These are phyloP conservation scores for Andrena hattorfiana DNA, from an alignment of 2,888 invertebrate genomes.

Conservation along the genomic window DNA sequence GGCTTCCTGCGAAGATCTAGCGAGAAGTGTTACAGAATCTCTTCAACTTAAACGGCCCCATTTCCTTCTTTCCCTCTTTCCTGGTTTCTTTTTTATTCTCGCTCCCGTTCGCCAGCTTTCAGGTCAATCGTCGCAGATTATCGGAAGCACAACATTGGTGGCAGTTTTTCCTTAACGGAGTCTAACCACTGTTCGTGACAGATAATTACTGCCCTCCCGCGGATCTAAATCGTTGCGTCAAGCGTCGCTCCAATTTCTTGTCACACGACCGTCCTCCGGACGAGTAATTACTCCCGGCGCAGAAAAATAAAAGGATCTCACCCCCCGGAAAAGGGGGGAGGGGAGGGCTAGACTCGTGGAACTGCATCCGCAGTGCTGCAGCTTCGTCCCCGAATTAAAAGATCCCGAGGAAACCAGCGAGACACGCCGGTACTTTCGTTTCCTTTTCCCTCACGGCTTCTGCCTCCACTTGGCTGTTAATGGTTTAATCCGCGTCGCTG, in stretches of 20 bases:
- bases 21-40: neutral
- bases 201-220: slow-evolving; percentile 8
- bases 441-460: neutral
- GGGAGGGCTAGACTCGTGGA: neutral
- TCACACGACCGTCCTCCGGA: slow-evolving; percentile 18
- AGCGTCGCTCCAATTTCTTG: slow-evolving; percentile 41
- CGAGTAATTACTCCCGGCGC: slow-evolving; percentile 32
- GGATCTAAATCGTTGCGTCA: slow-evolving; percentile 40
- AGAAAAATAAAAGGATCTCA: slow-evolving; percentile 15
- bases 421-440: neutral
- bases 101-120: neutral
- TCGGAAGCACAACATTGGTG: neutral
- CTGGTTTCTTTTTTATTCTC: too few relatives aligned
- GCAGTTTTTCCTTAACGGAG: neutral
- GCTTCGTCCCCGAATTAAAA: slow-evolving; percentile 10
- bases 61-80: neutral
- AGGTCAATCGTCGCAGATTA: neutral
- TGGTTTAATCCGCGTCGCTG: neutral
- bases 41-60: neutral
- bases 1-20: too few relatives aligned
- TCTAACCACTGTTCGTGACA: slow-evolving; percentile 1
- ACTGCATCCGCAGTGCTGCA: neutral
- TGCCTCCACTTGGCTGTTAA: neutral
- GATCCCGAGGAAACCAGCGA: too few relatives aligned
- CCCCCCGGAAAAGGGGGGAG: neutral